phyloP scores from a whole-genome alignment of 2,113 vertebrate species.

The Ophiodon elongatus region DNA sequence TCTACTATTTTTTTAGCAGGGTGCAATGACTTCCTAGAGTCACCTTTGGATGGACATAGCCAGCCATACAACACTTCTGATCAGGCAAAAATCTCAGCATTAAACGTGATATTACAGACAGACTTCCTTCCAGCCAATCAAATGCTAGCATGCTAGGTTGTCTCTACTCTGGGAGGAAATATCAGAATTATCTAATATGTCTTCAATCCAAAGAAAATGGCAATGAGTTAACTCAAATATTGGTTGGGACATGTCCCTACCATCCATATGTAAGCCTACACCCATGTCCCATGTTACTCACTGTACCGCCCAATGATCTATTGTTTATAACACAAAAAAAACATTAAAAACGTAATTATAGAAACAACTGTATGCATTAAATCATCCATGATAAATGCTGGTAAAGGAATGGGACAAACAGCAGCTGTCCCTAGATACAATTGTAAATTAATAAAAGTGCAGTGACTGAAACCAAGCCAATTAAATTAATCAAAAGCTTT shows the following conservation, averaged over 20 bases:
- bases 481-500: constrained; percentile 64
- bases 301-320: background rate
- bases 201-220: background rate
- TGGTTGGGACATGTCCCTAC: background rate
- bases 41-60: background rate
- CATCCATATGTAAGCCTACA: background rate
- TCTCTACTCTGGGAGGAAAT: background rate
- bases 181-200: background rate
- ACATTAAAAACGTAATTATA: constrained; percentile 24
- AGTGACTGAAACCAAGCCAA: constrained; percentile 45
- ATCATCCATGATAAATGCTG: constrained; percentile 12
- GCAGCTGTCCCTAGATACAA: constrained; percentile 28
- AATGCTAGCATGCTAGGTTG: background rate
- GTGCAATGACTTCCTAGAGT: background rate
- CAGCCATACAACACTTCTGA: background rate
- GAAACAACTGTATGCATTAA: constrained; percentile 20
- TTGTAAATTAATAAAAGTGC: constrained; percentile 48
- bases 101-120: background rate
- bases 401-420: constrained; percentile 26
- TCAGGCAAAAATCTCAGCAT: background rate
- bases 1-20: background rate
- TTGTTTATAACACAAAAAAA: constrained; percentile 18
- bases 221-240: background rate
- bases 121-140: background rate
- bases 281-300: background rate